phyloP scores from a whole-genome alignment of 2,113 vertebrate genomes.

The Osmerus mordax region DNA sequence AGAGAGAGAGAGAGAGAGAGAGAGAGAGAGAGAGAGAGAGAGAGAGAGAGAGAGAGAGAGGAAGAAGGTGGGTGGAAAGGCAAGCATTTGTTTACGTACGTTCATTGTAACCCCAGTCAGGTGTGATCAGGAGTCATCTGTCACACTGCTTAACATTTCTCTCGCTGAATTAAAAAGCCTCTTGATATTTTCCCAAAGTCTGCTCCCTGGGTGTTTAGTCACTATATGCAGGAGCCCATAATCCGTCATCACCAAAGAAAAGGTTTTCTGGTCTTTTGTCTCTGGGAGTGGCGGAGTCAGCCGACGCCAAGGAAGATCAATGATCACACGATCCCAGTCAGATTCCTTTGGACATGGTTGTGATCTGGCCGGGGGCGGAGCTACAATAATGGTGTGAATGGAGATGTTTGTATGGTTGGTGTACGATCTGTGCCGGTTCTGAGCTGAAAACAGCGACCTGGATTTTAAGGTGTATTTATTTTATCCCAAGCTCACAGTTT shows the following conservation, averaged over 20 bases:
- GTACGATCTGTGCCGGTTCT: no score
- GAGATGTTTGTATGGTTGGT: no score
- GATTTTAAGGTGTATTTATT: no score
- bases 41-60: not conserved
- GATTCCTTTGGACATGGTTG: not conserved
- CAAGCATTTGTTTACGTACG: not conserved
- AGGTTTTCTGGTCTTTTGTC: slow-evolving; percentile 32
- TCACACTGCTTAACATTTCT: slow-evolving; percentile 61
- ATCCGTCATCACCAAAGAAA: slow-evolving; percentile 37
- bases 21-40: not conserved
- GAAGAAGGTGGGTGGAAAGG: not conserved
- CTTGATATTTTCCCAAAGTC: slow-evolving; percentile 52
- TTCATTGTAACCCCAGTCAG: slow-evolving; percentile 22
- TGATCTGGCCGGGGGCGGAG: no score
- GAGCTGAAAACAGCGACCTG: no score
- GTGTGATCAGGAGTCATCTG: slow-evolving; percentile 41
- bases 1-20: no score
- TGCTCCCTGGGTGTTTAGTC: slow-evolving; percentile 34
- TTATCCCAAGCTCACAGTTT: no score
- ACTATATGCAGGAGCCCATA: slow-evolving; percentile 30
- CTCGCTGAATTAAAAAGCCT: slow-evolving; percentile 57
- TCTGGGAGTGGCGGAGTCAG: slow-evolving; percentile 2
- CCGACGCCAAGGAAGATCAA: slow-evolving; percentile 14
- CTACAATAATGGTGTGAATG: no score
- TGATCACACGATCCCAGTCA: not conserved